phyloP scores from a whole-genome alignment of 2,797 vertebrate genomes.

The Sebastes melanostomus region DNA sequence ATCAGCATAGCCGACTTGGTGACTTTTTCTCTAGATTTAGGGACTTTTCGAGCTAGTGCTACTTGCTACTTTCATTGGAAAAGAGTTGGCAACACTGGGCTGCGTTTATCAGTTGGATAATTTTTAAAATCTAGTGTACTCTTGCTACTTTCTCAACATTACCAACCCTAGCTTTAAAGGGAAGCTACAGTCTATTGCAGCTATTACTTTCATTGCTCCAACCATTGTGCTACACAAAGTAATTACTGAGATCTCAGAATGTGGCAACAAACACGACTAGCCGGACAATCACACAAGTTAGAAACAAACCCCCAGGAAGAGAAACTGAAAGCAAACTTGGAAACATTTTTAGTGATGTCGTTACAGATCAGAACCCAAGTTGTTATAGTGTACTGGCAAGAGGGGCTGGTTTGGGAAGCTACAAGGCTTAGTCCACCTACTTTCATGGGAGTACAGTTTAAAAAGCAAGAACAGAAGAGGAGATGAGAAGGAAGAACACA shows the following conservation, averaged over 20 bases:
- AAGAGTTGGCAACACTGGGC: too few species aligned
- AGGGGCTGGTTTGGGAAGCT: not conserved
- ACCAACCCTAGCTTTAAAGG: too few species aligned
- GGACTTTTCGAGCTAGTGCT: too few species aligned
- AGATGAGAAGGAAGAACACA: not conserved
- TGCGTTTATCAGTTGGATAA: too few species aligned
- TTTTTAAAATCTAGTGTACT: too few species aligned
- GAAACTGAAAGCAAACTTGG: not conserved
- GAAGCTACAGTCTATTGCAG: not conserved
- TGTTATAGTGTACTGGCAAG: not conserved
- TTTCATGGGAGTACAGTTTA: not conserved
- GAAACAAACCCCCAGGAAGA: not conserved
- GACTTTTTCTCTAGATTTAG: too few species aligned
- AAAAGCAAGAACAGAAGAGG: slow-evolving; percentile 1
- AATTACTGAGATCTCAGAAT: not conserved
- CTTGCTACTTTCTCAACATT: too few species aligned
- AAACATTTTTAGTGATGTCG: not conserved
- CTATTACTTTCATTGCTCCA: not conserved
- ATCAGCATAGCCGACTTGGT: too few species aligned
- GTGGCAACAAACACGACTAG: not conserved
- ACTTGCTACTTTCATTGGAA: too few species aligned
- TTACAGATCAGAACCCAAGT: not conserved
- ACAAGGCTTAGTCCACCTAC: not conserved
- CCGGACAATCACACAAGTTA: not conserved
- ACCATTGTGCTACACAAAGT: not conserved